phyloP scores from a whole-genome alignment of 2,888 invertebrate genomes.

The Netelia inedita region DNA sequence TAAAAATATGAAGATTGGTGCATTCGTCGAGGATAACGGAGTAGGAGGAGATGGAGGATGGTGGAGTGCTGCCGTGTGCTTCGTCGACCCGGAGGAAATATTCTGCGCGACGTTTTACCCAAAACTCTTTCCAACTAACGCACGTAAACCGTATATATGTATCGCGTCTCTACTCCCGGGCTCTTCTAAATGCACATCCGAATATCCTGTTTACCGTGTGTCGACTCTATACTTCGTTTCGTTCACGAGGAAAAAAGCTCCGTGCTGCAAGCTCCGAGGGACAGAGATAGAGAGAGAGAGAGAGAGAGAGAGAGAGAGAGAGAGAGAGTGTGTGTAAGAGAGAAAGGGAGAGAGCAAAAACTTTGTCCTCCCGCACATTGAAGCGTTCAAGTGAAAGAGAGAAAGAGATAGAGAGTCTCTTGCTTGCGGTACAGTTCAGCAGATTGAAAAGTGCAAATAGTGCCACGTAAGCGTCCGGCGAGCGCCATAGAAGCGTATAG shows the following conservation, averaged over 20 bases:
- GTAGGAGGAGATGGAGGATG: conserved; percentile 4
- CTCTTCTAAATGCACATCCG: conserved; percentile 72
- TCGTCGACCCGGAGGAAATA: conserved; percentile 43
- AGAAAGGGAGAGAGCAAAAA: conserved; percentile 24
- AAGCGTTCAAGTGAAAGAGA: not conserved
- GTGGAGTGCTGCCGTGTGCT: not conserved
- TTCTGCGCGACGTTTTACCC: conserved; percentile 44
- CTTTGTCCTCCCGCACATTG: conserved; percentile 32
- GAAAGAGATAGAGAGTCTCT: conserved; percentile 15
- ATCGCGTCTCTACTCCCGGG: conserved; percentile 45
- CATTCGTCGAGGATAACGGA: conserved; percentile 54
- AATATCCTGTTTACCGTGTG: conserved; percentile 73
- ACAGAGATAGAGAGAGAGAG: not conserved
- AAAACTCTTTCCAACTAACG: conserved; percentile 34
- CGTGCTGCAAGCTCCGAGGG: not conserved
- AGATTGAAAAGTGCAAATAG: conserved; percentile 71
- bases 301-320: conserved; percentile 21
- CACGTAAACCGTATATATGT: conserved; percentile 36
- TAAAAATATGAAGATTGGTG: conserved; percentile 73
- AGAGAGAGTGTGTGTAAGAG: conserved; percentile 1
- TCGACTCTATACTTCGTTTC: conserved; percentile 62
- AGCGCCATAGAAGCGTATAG: conserved; percentile 14
- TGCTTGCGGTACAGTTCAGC: conserved; percentile 53
- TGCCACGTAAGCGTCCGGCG: conserved; percentile 63
- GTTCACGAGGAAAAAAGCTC: conserved; percentile 35